Conservation (phyloP, 2,888 invertebrate species). For the Metacarcinus magister region DNA sequence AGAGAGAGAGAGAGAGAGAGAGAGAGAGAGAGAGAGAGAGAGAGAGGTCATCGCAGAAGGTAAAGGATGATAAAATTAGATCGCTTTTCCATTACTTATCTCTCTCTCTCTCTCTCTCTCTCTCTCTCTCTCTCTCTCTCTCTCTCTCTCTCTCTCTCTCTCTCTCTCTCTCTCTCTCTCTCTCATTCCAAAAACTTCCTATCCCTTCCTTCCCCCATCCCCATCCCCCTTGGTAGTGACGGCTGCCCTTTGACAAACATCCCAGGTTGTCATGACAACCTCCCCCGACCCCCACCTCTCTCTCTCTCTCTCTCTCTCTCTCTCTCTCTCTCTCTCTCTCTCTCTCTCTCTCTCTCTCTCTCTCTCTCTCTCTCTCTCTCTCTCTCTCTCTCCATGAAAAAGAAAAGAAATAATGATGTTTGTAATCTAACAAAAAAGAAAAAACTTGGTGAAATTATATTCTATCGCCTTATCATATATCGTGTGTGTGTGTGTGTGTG, state of each 20-base stretch:
- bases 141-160: neutral
- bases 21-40: constrained; percentile 26
- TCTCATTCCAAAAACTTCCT: neutral
- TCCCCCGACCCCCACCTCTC: neutral
- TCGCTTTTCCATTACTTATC: neutral
- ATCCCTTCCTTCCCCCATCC: neutral
- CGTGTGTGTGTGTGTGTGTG: too few relatives aligned
- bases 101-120: constrained; percentile 26
- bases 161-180: neutral
- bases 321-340: neutral
- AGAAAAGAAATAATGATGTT: too few relatives aligned
- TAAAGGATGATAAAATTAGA: neutral
- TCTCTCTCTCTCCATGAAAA: neutral
- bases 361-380: constrained; percentile 12
- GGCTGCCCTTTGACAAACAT: constrained; percentile 37
- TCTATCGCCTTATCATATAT: too few relatives aligned
- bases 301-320: neutral
- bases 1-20: constrained; percentile 14
- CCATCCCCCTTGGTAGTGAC: neutral
- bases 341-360: neutral
- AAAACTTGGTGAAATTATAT: too few relatives aligned
- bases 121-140: constrained; percentile 26
- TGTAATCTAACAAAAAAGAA: too few relatives aligned
- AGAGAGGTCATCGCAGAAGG: neutral
- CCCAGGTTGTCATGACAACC: neutral